A percentile compares a stretch with the other conserved stretches of the same genome.
phyloP scores from a whole-genome alignment of 2,113 vertebrate species.

The Nothobranchius furzeri region DNA sequence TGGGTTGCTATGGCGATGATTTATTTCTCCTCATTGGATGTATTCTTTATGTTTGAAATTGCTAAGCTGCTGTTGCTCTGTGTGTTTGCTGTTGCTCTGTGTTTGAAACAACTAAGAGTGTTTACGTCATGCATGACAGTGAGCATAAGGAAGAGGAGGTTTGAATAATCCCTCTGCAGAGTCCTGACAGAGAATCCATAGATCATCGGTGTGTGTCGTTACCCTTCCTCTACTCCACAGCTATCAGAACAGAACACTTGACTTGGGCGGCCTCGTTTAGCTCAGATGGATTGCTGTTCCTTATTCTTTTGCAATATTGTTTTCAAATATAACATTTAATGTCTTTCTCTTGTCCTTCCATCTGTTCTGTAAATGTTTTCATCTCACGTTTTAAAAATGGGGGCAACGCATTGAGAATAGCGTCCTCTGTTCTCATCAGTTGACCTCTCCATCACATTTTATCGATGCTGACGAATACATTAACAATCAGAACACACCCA shows the following conservation, averaged over 20 bases:
- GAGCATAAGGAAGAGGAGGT: background rate
- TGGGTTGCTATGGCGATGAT: slow-evolving; percentile 27
- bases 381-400: background rate
- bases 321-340: background rate
- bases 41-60: slow-evolving; percentile 2
- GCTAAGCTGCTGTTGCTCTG: background rate
- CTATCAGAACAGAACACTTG: slow-evolving; percentile 1
- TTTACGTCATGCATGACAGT: slow-evolving; percentile 50
- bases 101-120: slow-evolving; percentile 31
- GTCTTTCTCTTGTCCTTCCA: background rate
- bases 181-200: slow-evolving; percentile 56
- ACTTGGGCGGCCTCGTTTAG: slow-evolving; percentile 3
- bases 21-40: background rate
- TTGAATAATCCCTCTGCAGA: slow-evolving; percentile 50
- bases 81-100: background rate
- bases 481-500: slow-evolving; percentile 47
- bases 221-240: slow-evolving; percentile 16
- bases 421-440: slow-evolving; percentile 25
- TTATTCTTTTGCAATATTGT: background rate
- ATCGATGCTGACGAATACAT: slow-evolving; percentile 33
- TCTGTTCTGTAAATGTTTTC: slow-evolving; percentile 15
- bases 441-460: slow-evolving; percentile 32
- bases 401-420: slow-evolving; percentile 6
- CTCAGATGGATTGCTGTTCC: background rate
- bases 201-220: slow-evolving; percentile 59